Evolutionary conservation across 2,888 invertebrate genomes (phyloP), one percentile per base, ranked within the genome.

Genomic region (Lasius platythorax): DNA sequence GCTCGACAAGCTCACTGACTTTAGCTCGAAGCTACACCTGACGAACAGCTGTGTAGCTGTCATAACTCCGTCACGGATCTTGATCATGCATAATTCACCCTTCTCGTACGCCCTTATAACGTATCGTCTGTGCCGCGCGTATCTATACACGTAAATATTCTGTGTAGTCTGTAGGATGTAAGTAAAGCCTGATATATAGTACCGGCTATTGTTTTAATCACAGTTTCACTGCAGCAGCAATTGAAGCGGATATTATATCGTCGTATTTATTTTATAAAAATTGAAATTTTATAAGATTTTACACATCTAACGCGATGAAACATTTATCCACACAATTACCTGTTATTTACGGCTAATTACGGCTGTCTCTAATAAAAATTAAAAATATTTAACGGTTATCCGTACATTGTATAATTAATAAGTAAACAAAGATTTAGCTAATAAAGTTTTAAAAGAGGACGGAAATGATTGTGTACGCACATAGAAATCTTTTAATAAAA

Each of bases 31-130:
- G n/a, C n/a, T 67, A 83, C 91, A 91, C 86, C 92, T 87, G 92
- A 91, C 90, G 76, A 83, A 91, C 92, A 92, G 91, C 90, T 92
- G 92, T 92, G 92, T 89, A 83, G 85, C 83, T 75, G 73, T 86
- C 84, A 75, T 66, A 79, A 86, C 67, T 86, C 84, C 91, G 91
- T 91, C 84, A 88, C 68, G 89, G 87, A 76, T 78, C 76, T 86
- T 85, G 90, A 82, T 79, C 83, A 63, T 83, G 40, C 82, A 76
- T 76, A 86, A 83, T 64, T 56, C 75, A 73, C 82, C 50, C 81
- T 82, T 82, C 66, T 66, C 66, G 63, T 63, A 70, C 58, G 50
- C 75, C 53, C 66, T 72, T 30, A 23, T 64, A 53, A 79, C 64
- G 66, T 37, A 79, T 33, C 43, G 61, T 40, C 1, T 3, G 8